These are phyloP conservation scores for Campylorhamphus procurvoides DNA, from an alignment of 2,113 vertebrate species.

Conservation along the genomic window DNA sequence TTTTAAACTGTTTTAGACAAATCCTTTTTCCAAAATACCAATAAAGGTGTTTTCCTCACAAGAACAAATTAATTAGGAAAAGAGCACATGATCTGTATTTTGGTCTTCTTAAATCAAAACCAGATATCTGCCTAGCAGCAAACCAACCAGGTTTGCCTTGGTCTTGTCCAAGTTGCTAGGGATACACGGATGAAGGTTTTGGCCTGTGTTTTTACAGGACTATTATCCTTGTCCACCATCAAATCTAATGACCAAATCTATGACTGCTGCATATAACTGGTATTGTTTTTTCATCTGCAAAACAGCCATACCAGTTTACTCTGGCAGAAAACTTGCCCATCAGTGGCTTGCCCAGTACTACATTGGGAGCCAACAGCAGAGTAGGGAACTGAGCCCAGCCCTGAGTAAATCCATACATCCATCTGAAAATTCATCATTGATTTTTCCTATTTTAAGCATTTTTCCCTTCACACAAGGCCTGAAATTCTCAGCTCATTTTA, in stretches of 20 bases:
- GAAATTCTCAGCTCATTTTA: background rate
- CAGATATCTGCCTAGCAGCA: background rate
- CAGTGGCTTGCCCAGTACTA: background rate
- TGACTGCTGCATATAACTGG: background rate
- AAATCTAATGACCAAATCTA: background rate
- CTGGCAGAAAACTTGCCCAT: background rate
- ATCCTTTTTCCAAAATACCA: background rate
- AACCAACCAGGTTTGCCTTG: background rate
- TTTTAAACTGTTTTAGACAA: background rate
- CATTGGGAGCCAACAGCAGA: background rate
- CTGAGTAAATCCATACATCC: background rate
- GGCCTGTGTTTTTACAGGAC: background rate
- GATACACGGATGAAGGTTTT: background rate
- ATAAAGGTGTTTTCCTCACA: background rate
- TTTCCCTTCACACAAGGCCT: background rate
- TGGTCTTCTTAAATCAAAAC: background rate
- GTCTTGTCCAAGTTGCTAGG: background rate
- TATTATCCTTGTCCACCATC: background rate
- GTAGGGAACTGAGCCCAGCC: background rate
- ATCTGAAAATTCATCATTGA: background rate
- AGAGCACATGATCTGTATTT: background rate
- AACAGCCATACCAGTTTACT: background rate
- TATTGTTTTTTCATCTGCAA: background rate
- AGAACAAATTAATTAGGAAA: background rate
- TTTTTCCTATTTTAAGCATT: background rate